Conservation (phyloP, 2,888 invertebrate species). For the Lasius fuliginosus region DNA sequence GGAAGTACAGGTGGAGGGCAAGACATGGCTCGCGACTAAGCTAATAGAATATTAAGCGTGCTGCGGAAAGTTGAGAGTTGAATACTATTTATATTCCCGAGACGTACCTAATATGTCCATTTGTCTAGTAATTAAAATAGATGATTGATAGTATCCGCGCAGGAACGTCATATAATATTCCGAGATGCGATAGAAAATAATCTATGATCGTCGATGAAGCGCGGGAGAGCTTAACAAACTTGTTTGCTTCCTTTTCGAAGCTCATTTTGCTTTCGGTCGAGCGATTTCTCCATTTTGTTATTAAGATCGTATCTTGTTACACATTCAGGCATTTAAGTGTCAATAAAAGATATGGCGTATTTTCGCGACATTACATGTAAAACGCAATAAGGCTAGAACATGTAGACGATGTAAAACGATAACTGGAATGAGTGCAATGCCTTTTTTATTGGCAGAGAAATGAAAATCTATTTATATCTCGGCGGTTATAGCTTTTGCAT, state of each 20-base stretch:
- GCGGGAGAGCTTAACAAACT: not conserved
- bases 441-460: not conserved
- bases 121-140: slow-evolving; percentile 82
- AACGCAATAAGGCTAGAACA: not conserved
- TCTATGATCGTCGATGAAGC: slow-evolving; percentile 25
- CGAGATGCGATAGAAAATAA: slow-evolving; percentile 66
- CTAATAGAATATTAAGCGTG: slow-evolving; percentile 79
- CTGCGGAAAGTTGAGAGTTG: slow-evolving; percentile 39
- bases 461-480: slow-evolving; percentile 60
- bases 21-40: slow-evolving; percentile 50
- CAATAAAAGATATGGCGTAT: not conserved
- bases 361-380: not conserved
- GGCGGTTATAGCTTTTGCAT: slow-evolving; percentile 61
- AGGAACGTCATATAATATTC: slow-evolving; percentile 69
- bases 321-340: not conserved
- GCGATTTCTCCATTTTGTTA: slow-evolving; percentile 13
- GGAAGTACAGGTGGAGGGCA: slow-evolving; percentile 34
- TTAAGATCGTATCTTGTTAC: not conserved
- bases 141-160: slow-evolving; percentile 79
- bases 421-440: not conserved
- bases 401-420: not conserved
- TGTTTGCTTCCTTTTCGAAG: not conserved
- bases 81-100: slow-evolving; percentile 74
- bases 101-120: slow-evolving; percentile 79
- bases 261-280: slow-evolving; percentile 22